These are phyloP conservation scores for Paramisgurnus dabryanus DNA, from an alignment of 2,113 vertebrate species.

Conservation along the genomic window DNA sequence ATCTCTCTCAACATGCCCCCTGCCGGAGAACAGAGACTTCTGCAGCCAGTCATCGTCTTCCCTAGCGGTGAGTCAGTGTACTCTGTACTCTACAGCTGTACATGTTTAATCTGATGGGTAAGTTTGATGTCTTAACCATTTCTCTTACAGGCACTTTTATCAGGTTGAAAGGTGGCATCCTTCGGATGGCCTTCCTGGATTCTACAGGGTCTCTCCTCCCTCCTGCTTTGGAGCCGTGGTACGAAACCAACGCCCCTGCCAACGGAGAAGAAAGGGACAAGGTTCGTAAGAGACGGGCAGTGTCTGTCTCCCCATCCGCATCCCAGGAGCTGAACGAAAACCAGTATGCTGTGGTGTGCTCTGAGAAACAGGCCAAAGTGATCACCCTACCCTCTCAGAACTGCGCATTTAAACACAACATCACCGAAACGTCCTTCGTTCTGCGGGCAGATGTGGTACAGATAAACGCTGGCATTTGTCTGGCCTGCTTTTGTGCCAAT, in stretches of 20 bases:
- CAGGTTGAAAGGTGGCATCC: constrained; percentile 89
- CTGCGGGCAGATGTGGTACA: constrained; percentile 92
- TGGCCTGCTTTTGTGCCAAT: constrained; percentile 98
- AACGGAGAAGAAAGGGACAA: constrained; percentile 95
- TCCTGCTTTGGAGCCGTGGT: constrained; percentile 87
- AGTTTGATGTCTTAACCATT: not conserved
- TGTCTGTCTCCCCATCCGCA: constrained; percentile 92
- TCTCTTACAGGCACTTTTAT: constrained; percentile 85
- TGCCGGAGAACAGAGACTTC: constrained; percentile 91
- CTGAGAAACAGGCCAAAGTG: constrained; percentile 98
- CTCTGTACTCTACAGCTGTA: not conserved
- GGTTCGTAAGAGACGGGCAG: constrained; percentile 85
- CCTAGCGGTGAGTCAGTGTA: constrained; percentile 84
- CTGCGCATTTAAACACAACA: constrained; percentile 94
- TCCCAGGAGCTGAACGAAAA: constrained; percentile 95
- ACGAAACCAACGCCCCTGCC: constrained; percentile 84
- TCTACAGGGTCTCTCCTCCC: constrained; percentile 82
- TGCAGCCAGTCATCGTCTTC: constrained; percentile 93
- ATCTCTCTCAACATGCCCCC: constrained; percentile 89
- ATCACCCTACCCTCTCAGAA: constrained; percentile 93
- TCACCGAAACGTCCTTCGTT: constrained; percentile 97
- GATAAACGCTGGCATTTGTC: constrained; percentile 85
- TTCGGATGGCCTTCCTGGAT: constrained; percentile 93
- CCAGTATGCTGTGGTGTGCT: constrained; percentile 96
- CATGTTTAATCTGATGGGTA: not conserved